phyloP scores from a whole-genome alignment of 2,113 vertebrate species.

The Castor canadensis region DNA sequence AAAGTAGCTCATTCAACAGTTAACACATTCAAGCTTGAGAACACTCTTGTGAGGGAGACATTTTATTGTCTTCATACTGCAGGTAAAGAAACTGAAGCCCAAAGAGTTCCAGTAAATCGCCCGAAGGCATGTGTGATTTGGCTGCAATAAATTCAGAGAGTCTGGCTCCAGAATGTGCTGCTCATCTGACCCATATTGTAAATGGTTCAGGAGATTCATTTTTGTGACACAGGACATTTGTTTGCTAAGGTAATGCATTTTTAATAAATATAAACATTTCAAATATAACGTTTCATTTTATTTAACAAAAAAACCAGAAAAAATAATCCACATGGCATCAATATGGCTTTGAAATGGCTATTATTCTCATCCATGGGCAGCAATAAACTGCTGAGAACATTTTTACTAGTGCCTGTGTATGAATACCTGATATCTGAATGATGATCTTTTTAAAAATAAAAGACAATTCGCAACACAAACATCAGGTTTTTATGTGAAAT shows the following conservation, averaged over 20 bases:
- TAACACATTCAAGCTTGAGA: constrained; percentile 15
- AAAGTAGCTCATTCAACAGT: neutral
- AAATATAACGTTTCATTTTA: constrained; percentile 24
- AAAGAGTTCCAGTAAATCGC: neutral
- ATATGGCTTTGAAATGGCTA: neutral
- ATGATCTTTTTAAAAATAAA: constrained; percentile 67
- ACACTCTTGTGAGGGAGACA: neutral
- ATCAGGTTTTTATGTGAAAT: constrained; percentile 72
- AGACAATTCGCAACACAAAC: constrained; percentile 72
- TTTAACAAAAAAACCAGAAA: neutral
- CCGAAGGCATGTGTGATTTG: neutral
- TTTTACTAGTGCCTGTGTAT: constrained; percentile 56
- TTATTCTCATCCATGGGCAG: neutral
- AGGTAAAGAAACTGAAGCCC: constrained; percentile 30
- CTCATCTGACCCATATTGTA: neutral
- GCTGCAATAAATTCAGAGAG: neutral
- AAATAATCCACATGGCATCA: neutral
- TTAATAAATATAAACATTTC: constrained; percentile 8
- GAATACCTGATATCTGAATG: constrained; percentile 63
- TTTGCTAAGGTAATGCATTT: neutral
- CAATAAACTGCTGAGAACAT: constrained; percentile 60
- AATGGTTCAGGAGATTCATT: neutral
- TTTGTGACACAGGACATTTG: neutral
- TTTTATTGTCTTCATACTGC: neutral
- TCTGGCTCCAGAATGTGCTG: neutral